Evolutionary conservation across 2,888 invertebrate genomes (phyloP), one percentile per base, ranked within the genome.

Genomic region (Fissipunctia ypsillon): DNA sequence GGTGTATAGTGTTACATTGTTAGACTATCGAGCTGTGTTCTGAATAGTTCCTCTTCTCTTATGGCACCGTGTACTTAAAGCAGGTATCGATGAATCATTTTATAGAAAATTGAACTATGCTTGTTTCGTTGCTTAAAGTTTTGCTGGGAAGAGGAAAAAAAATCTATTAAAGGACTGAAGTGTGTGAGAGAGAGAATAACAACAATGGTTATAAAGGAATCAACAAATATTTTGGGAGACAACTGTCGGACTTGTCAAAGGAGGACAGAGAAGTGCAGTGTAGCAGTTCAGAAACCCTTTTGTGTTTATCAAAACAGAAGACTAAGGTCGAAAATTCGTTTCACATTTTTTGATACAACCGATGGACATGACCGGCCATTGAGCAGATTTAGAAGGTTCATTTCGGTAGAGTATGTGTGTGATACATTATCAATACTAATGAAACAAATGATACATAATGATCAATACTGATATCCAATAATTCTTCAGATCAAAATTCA

Each of bases 1-100:
- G 72, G 69, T 28, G 48, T 70, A 57, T 84, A 81, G 80, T 84
- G 81, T 79, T 83, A 79, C 66, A 83, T 73, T 81, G 83, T 79
- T 74, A 79, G 69, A 74, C 66, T 56, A 78, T 83, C 65, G 52
- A 48, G 67, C 60, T 65, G 48, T 75, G 66, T 69, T 38, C 64
- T 68, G 78, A 35, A 78, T 50, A 52, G 56, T 77, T 61, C 65
- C 65, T 78, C 65, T 69, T 78, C 65, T 65, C 28, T 57, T 78
- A 66, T 35, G 65, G 56, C 50, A n/a, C 3, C 19, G 25, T 35
- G 9, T 41, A 16, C 14, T 14, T 12, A 22, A 12, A 12, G 19
- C 54, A 7, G 0, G 22, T 45, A 9, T n/a, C 7, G 41, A 65
- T 59, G 16, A 60, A 68, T 45, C 12, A 59, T 68, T 14, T 45